These are phyloP conservation scores for Ascaphus truei DNA, from an alignment of 2,113 vertebrate genomes.

Conservation along the genomic window DNA sequence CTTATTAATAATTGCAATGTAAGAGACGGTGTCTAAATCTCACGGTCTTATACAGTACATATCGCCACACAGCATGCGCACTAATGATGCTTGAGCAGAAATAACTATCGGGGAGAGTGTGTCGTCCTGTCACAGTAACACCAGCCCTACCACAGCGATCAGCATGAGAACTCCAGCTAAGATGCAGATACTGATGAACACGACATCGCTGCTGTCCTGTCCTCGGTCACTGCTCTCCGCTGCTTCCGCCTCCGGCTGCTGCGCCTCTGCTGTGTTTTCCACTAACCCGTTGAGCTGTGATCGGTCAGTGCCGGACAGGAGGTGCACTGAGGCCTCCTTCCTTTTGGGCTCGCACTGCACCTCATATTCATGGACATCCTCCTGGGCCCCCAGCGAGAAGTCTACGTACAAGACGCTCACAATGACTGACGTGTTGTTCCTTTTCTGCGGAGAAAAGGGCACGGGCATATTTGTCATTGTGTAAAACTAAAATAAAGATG, in stretches of 20 bases:
- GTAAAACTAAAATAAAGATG: no score
- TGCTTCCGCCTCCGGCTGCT: background rate
- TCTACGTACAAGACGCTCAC: constrained; percentile 88
- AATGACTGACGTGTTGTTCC: constrained; percentile 79
- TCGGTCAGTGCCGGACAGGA: constrained; percentile 70
- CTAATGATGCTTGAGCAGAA: background rate
- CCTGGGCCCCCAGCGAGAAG: constrained; percentile 66
- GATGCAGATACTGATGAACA: constrained; percentile 94
- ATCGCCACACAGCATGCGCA: no score
- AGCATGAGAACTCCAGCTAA: constrained; percentile 93
- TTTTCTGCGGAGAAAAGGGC: constrained; percentile 71
- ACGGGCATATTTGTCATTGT: no score
- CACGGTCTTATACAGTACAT: no score
- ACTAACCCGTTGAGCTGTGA: constrained; percentile 62
- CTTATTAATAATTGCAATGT: no score
- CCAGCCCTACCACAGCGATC: constrained; percentile 86
- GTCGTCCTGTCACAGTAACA: constrained; percentile 71
- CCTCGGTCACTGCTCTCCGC: constrained; percentile 33
- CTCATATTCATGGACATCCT: constrained; percentile 82
- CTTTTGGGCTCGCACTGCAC: constrained; percentile 85
- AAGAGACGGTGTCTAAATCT: no score
- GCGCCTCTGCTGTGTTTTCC: constrained; percentile 62
- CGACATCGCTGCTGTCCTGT: constrained; percentile 86
- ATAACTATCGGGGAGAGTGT: background rate
- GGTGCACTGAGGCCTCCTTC: constrained; percentile 78